Base-by-base conservation (phyloP, 2,888 invertebrate species). In the Galerucella calmariensis region DNA sequence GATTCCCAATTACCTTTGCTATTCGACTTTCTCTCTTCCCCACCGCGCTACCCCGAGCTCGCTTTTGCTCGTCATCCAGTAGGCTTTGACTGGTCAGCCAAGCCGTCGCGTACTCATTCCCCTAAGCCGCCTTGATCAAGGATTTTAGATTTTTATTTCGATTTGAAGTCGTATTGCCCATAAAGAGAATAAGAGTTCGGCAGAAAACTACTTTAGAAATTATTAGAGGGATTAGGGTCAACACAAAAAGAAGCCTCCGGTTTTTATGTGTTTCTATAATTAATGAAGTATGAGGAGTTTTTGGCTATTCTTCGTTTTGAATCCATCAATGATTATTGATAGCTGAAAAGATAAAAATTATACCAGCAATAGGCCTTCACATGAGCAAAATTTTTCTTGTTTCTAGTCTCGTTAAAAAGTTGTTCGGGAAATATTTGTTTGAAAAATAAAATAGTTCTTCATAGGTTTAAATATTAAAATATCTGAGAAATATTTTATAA, bases 1-100 rank as follows among this genome's bases (percentile, higher is more conserved):
- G 80, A 80, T 80, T 80, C 81, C 80, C 82, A 82, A 82, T 82
- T 82, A 82, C 82, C 82, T 82, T 79, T 81, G 79, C 79, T 80
- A 80, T 81, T 79, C 80, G 80, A 75, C 79, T 80, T 80, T 79
- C 78, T 79, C 78, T 78, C 79, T 77, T 76, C 67, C 77, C 68
- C 41, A 74, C 70, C 67, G 58, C 8, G 62, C 12, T 67, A 16
- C 58, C 61, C 53, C 4, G 44, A 16, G 46, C 11, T 67, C 35
- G 14, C 68, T 46, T 48, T 48, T 24, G 53, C 67, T 58, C 69
- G 69, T 67, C 69, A 74, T 74, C 66, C 69, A 56, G 69, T 73
- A 72, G 79, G 77, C 81, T 81, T 80, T 81, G 81, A 82, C 81
- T 80, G 80, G 79, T 75, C 81, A 80, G 78, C 77, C 81, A 78